Conservation (phyloP, 1,140 invertebrate species). For the Pogonus chalceus region DNA sequence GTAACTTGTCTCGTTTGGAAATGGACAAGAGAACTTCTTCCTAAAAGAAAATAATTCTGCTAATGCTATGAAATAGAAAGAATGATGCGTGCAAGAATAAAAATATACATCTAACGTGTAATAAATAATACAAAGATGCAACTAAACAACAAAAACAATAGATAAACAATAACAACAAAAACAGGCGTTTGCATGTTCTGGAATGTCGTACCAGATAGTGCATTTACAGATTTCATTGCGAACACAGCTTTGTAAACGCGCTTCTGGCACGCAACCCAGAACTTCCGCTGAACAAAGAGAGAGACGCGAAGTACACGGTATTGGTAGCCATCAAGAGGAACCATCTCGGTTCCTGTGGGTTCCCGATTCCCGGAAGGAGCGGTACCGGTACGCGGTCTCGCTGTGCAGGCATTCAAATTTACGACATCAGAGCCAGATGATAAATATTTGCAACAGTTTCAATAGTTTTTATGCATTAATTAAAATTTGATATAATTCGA, state of each 20-base stretch:
- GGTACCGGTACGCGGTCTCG: neutral
- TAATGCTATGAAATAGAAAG: too few species aligned
- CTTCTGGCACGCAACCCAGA: slow-evolving; percentile 87
- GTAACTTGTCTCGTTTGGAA: too few species aligned
- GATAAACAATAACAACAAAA: slow-evolving; percentile 8
- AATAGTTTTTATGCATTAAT: too few species aligned
- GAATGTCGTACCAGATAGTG: slow-evolving; percentile 99
- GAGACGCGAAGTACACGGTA: neutral
- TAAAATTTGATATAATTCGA: too few species aligned
- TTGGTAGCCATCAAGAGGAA: neutral
- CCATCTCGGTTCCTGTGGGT: neutral
- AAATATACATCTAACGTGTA: too few species aligned
- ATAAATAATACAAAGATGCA: too few species aligned
- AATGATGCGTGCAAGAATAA: too few species aligned
- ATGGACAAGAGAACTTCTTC: too few species aligned
- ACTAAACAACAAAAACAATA: slow-evolving; percentile 13
- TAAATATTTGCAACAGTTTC: too few species aligned
- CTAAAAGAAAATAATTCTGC: too few species aligned
- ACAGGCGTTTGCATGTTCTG: slow-evolving; percentile 39
- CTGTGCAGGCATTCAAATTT: neutral
- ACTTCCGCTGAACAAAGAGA: slow-evolving; percentile 27
- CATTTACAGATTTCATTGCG: slow-evolving; percentile 87
- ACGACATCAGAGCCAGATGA: too few species aligned
- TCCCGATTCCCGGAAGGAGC: neutral
- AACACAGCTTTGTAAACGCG: slow-evolving; percentile 80